Evolutionary conservation across 2,113 vertebrate species (phyloP).

Genomic region (Anoplopoma fimbria): DNA sequence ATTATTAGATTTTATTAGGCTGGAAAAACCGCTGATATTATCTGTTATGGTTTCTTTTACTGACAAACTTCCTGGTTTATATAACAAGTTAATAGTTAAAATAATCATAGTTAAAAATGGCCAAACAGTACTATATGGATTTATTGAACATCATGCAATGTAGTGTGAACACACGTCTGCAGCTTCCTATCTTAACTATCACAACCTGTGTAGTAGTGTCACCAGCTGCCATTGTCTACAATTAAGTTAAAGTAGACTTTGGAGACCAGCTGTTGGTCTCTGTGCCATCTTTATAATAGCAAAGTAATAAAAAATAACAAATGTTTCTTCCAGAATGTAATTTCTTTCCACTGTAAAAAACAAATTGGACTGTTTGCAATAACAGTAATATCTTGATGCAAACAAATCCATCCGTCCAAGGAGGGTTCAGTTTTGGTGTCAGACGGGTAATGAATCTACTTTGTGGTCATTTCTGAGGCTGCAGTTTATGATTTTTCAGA

Average conservation of each 20-base stretch:
- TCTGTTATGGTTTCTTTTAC: not conserved
- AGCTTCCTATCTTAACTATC: not conserved
- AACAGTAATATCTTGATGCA: constrained; percentile 14
- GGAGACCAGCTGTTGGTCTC: not conserved
- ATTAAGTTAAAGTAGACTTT: not conserved
- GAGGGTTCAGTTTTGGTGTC: constrained; percentile 2
- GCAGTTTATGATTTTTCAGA: not conserved
- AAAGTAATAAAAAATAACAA: not conserved
- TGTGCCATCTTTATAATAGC: not conserved
- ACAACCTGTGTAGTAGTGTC: not conserved
- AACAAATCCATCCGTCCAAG: not conserved
- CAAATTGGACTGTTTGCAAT: not conserved
- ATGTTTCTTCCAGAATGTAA: not conserved
- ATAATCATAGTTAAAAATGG: not conserved
- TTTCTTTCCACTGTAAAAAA: not conserved
- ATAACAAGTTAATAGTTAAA: not conserved
- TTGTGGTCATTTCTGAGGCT: not conserved
- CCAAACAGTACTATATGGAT: no score
- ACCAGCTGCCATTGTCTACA: not conserved
- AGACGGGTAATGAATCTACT: not conserved
- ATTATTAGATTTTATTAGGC: not conserved
- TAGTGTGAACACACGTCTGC: not conserved
- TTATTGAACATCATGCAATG: not conserved
- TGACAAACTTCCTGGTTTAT: not conserved
- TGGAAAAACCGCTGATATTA: not conserved